Base-by-base conservation (phyloP, 2,797 vertebrate species). In the Malurus splendens region DNA sequence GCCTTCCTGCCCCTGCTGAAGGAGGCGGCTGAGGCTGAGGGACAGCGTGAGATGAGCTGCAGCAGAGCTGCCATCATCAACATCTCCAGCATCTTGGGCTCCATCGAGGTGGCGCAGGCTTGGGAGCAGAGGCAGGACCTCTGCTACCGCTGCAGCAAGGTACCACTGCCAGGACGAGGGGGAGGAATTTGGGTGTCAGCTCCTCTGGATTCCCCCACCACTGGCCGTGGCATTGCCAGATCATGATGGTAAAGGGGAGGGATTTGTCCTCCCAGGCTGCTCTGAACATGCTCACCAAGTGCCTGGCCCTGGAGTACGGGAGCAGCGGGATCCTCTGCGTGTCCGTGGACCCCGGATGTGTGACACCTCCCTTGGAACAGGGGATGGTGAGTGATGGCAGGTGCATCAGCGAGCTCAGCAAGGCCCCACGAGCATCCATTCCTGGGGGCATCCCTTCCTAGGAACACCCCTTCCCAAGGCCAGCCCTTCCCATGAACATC, bases 221-320 rank as follows among this genome's bases (percentile, higher is more conserved):
- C 18, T 4, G 5, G 33, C 42, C 4, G 0, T 59, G 45, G 50
- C 30, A n/a, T 20, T 57, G 51, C 30, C 62, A 64, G 18, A 11
- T 20, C 1, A 0, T 30, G 42, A 44, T 5, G 32, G 30, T 32
- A 28, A 62, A 36, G 36, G 14, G 20, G 18, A 16, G 8, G 38
- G 62, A 13, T 60, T 66, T 64, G 12, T 54, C 36, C 41, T 33
- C 11, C 23, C 57, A 95, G 94, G 94, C 93, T 74, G 91, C 94
- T 18, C 87, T 95, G 52, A 95, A 94, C 76, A 95, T 95, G 93
- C 94, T 95, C 38, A 95, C 94, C 39, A 95, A 92, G 73, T 95
- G 94, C 73, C 61, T 92, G 79, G 87, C 94, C 20, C 82, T 95
- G 82, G 93, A 95, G 76, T 94, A 95, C 0, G 94, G 94, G 14